Conservation (phyloP, 2,888 invertebrate genomes). For the Drosophila infuscata region DNA sequence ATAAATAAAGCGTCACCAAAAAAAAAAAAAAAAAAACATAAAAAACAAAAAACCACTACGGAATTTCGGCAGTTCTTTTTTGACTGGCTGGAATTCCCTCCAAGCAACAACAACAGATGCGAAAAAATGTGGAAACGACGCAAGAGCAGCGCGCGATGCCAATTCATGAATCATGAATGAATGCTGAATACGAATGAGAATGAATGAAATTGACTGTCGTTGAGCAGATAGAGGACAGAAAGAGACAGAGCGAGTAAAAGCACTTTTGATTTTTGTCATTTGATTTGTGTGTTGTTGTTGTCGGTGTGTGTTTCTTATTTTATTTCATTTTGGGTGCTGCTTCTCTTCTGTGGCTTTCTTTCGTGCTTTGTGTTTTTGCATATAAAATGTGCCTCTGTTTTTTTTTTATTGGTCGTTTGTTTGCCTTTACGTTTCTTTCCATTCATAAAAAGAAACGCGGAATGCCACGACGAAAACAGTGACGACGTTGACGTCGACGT, state of each 20-base stretch:
- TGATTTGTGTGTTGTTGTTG: slow-evolving; percentile 38
- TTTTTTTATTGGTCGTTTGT: slow-evolving; percentile 31
- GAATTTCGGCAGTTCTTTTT: slow-evolving; percentile 47
- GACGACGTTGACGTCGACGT: slow-evolving; percentile 34
- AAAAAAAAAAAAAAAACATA: neutral
- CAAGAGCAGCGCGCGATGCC: slow-evolving; percentile 29
- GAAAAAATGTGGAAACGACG: slow-evolving; percentile 59
- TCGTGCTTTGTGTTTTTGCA: slow-evolving; percentile 33
- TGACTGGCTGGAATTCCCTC: slow-evolving; percentile 54
- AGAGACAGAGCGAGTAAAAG: slow-evolving; percentile 38
- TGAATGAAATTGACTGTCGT: slow-evolving; percentile 75
- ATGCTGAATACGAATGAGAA: slow-evolving; percentile 25
- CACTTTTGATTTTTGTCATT: slow-evolving; percentile 67
- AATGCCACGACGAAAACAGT: slow-evolving; percentile 40
- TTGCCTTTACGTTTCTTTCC: slow-evolving; percentile 28
- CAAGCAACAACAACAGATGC: slow-evolving; percentile 24
- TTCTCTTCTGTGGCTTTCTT: slow-evolving; percentile 36
- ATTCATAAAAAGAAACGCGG: slow-evolving; percentile 70
- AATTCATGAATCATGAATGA: slow-evolving; percentile 62
- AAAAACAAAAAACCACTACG: neutral
- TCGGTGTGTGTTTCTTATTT: slow-evolving; percentile 11
- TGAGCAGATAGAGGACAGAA: slow-evolving; percentile 15
- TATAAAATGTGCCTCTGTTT: slow-evolving; percentile 51
- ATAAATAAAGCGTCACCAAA: slow-evolving; percentile 54
- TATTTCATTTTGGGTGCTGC: slow-evolving; percentile 29